phyloP scores from a whole-genome alignment of 2,797 vertebrate genomes.

The Pseudochromis fuscus region DNA sequence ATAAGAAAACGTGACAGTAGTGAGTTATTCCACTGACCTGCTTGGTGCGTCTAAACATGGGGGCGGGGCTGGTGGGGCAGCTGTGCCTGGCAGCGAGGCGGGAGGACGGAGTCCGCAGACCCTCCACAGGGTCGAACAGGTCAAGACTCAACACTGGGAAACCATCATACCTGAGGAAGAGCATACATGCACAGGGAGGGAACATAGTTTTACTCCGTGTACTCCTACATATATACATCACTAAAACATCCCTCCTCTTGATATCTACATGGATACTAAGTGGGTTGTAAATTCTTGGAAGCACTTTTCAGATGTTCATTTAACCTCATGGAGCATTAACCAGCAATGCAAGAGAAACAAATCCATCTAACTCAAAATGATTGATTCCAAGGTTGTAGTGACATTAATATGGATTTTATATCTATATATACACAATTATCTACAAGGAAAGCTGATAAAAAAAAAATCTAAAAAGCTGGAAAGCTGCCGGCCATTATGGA shows the following conservation, averaged over 20 bases:
- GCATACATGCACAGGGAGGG: not conserved
- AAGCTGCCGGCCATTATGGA: constrained; percentile 19
- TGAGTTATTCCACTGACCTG: constrained; percentile 86
- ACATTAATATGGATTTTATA: constrained; percentile 2
- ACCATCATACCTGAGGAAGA: constrained; percentile 89
- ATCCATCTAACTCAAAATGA: not conserved
- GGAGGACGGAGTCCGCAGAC: constrained; percentile 83
- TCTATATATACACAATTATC: constrained; percentile 7
- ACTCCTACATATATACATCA: not conserved
- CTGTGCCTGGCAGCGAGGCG: constrained; percentile 89
- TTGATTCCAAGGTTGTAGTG: not conserved
- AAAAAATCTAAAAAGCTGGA: not conserved
- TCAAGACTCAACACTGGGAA: constrained; percentile 94
- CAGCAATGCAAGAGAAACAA: not conserved
- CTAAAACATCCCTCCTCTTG: not conserved
- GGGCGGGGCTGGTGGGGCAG: constrained; percentile 94
- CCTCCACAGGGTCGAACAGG: constrained; percentile 92
- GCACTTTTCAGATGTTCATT: not conserved
- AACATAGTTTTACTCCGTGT: not conserved
- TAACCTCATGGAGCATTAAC: not conserved
- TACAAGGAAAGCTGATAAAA: constrained; percentile 20
- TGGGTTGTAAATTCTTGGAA: not conserved
- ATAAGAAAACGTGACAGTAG: not conserved
- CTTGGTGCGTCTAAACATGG: constrained; percentile 97
- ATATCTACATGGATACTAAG: not conserved